Evolutionary conservation across 37 sponge, comb jelly and placozoan species (phyloP).

Genomic region (Oscarella lobularis): DNA sequence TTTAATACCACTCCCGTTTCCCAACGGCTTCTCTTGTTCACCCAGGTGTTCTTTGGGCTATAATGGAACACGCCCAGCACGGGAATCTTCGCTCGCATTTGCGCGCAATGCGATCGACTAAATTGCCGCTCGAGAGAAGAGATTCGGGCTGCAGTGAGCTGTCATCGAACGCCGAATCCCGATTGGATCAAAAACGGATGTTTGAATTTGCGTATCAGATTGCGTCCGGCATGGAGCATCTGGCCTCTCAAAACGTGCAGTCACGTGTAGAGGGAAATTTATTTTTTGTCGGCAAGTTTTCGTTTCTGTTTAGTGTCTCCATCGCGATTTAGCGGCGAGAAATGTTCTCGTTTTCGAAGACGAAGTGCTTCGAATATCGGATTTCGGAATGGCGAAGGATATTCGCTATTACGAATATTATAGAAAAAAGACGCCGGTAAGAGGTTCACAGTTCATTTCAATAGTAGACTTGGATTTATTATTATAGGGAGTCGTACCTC

Average conservation of each 20-base stretch:
- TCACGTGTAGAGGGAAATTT: no score
- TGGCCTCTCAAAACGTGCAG: no score
- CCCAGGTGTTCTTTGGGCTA: not conserved
- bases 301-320: not conserved
- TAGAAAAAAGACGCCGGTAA: not conserved
- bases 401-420: not conserved
- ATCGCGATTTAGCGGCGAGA: not conserved
- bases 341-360: not conserved
- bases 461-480: not conserved
- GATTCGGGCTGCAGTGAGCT: not conserved
- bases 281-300: not conserved
- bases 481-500: not conserved
- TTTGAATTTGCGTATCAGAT: not conserved
- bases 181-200: not conserved
- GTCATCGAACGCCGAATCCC: not conserved
- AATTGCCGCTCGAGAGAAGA: no score
- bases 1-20: no score
- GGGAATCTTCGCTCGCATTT: not conserved
- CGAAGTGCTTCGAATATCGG: not conserved
- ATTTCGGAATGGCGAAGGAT: not conserved
- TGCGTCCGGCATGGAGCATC: constrained; percentile 1
- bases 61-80: not conserved
- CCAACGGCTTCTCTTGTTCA: not conserved
- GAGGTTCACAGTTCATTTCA: not conserved
- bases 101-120: not conserved